Evolutionary conservation across 2,797 vertebrate genomes (phyloP), one percentile per base, ranked within the genome.

Genomic region (Sebastes glaucus): DNA sequence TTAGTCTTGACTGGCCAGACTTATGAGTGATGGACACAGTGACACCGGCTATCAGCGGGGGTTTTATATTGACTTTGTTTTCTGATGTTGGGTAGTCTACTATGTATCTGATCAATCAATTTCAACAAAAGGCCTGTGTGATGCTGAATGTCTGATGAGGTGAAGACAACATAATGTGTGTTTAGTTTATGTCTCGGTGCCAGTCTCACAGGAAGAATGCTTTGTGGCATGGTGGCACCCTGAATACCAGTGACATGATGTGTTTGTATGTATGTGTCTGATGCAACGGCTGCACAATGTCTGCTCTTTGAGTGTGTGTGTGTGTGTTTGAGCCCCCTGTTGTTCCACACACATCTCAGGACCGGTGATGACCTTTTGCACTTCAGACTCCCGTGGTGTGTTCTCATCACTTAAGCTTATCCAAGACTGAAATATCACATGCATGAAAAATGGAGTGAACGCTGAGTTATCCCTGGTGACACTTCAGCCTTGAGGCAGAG

Each of bases 31-130:
- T 87, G 88, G 82, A 87, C 74, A 75, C 10, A 8, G 72, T 68
- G 83, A 82, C 71, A 71, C 53, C 22, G 11, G 52, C 73, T 23
- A 35, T 69, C 90, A 88, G 83, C 77, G 46, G 89, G 86, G 72
- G 80, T 69, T 74, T 74, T 80, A 46, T 11, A 27, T 80, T 68
- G 68, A 87, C 82, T 85, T 89, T 92, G 87, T 86, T 85, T 94
- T 79, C 52, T 14, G 20, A 74, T 85, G 74, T 75, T 69, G 16
- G 14, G 14, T 25, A 16, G 73, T 82, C 83, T 79, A 63, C 78
- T 49, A 53, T 68, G 63, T 78, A 85, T 86, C 87, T 89, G 82
- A 93, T 94, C 84, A 90, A 92, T 94, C 88, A 91, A 87, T 69
- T 27, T 38, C 8, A 81, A 91, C 91, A 91, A 93, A 90, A 80